phyloP scores from a whole-genome alignment of 2,797 vertebrate genomes.

The Hypotaenidia philippensis region DNA sequence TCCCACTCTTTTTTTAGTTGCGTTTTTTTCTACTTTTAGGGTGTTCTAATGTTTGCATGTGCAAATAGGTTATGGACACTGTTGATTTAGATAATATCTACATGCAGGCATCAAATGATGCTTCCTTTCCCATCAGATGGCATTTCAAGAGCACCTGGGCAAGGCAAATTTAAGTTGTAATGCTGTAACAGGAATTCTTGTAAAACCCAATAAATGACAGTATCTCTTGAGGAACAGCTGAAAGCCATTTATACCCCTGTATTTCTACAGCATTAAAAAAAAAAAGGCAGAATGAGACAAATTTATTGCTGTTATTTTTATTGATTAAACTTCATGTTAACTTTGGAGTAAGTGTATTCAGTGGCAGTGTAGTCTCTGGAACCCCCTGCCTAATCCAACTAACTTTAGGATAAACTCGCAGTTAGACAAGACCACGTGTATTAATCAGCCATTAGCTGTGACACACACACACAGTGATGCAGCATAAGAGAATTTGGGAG shows the following conservation, averaged over 20 bases:
- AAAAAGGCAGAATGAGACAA: background rate
- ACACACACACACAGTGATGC: background rate
- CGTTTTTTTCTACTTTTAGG: background rate
- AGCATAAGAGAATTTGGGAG: background rate
- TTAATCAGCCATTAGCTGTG: background rate
- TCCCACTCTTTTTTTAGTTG: background rate
- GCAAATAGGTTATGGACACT: background rate
- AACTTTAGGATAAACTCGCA: background rate
- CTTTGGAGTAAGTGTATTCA: conserved; percentile 34
- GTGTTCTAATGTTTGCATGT: background rate
- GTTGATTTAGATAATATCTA: background rate
- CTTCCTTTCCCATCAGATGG: background rate
- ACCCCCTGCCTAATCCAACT: conserved; percentile 33
- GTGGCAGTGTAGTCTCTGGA: background rate
- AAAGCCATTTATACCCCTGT: background rate
- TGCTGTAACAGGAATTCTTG: background rate
- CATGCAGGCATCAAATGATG: background rate
- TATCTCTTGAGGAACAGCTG: background rate
- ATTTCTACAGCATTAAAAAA: background rate
- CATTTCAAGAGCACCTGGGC: background rate
- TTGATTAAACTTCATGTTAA: conserved; percentile 54
- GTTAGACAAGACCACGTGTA: background rate
- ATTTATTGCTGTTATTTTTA: conserved; percentile 28
- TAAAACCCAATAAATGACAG: background rate
- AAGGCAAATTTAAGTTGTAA: background rate